phyloP scores from a whole-genome alignment of 2,113 vertebrate species.

The Dendropsophus ebraccatus region DNA sequence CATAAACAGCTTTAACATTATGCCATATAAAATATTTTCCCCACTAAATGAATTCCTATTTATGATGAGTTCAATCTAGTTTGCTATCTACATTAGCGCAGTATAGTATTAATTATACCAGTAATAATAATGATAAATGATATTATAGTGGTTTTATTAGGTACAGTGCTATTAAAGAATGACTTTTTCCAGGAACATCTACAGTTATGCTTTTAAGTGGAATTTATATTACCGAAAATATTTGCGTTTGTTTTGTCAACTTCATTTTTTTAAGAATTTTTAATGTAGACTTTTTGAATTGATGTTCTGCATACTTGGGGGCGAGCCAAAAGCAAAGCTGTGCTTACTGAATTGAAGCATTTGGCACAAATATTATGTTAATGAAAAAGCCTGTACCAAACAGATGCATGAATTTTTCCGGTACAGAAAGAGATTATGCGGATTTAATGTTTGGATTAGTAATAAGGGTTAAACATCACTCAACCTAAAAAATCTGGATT shows the following conservation, averaged over 20 bases:
- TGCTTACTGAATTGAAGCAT: slow-evolving; percentile 53
- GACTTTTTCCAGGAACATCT: neutral
- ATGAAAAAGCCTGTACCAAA: slow-evolving; percentile 59
- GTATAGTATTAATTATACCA: neutral
- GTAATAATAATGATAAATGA: neutral
- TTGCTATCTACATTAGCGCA: neutral
- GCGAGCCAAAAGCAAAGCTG: slow-evolving; percentile 55
- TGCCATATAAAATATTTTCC: neutral
- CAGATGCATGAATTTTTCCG: slow-evolving; percentile 54
- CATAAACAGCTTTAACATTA: neutral
- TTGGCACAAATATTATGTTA: slow-evolving; percentile 57
- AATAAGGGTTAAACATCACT: slow-evolving; percentile 58
- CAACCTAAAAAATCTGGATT: slow-evolving; percentile 54
- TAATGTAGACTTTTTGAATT: slow-evolving; percentile 47
- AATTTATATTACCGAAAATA: slow-evolving; percentile 38
- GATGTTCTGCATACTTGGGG: slow-evolving; percentile 12
- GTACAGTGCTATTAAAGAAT: neutral
- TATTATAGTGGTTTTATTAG: neutral
- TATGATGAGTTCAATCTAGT: neutral
- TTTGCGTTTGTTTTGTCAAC: slow-evolving; percentile 54
- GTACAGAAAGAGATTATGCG: slow-evolving; percentile 62
- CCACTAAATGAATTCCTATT: neutral
- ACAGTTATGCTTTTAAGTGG: neutral
- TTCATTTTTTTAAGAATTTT: slow-evolving; percentile 42
- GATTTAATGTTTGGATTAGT: slow-evolving; percentile 61